Conservation (phyloP, 2,888 invertebrate genomes). For the Fabriciana adippe region DNA sequence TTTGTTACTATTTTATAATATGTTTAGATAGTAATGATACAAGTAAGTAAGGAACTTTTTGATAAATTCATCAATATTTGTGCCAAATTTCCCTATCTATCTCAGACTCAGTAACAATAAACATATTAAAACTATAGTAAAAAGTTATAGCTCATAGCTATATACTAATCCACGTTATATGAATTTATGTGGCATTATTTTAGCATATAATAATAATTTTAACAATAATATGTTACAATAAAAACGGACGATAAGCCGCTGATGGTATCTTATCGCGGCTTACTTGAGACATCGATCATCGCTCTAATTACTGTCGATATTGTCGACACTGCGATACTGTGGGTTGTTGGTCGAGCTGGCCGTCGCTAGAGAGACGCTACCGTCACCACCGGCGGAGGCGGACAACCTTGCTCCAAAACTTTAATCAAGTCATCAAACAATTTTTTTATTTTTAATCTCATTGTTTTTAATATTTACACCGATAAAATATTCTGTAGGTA, state of each 20-base stretch:
- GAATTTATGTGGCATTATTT: constrained; percentile 30
- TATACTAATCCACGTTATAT: constrained; percentile 9
- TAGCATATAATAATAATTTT: constrained; percentile 36
- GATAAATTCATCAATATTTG: too few relatives aligned
- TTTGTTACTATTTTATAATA: too few relatives aligned
- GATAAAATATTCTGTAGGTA: too few relatives aligned
- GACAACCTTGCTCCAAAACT: too few relatives aligned
- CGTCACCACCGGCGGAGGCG: too few relatives aligned
- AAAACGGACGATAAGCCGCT: constrained; percentile 59
- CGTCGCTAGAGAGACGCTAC: background rate
- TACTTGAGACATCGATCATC: constrained; percentile 76
- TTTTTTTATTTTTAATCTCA: too few relatives aligned
- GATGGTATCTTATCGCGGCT: constrained; percentile 64
- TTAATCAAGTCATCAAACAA: too few relatives aligned
- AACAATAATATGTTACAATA: constrained; percentile 46
- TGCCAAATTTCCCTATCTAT: too few relatives aligned
- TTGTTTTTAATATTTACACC: too few relatives aligned
- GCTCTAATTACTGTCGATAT: constrained; percentile 62
- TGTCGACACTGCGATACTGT: constrained; percentile 7
- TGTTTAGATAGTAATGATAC: too few relatives aligned
- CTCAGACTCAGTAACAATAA: too few relatives aligned
- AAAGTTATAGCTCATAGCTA: background rate
- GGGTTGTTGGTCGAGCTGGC: background rate
- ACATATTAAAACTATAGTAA: background rate
- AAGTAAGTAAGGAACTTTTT: too few relatives aligned